phyloP scores from a whole-genome alignment of 37 sponge, comb jelly and placozoan genomes.

The Sycon ciliatum region DNA sequence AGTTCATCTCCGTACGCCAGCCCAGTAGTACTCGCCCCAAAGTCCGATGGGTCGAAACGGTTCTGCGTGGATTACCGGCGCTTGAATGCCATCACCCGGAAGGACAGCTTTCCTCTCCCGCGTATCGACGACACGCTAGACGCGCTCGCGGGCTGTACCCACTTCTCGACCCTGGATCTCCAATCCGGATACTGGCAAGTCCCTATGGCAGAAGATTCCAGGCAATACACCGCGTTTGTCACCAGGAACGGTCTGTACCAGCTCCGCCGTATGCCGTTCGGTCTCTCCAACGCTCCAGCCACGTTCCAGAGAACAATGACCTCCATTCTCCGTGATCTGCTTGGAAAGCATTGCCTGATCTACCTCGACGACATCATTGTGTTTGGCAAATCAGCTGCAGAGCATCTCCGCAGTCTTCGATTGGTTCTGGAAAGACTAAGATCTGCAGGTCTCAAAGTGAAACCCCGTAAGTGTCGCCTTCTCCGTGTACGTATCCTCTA shows the following conservation, averaged over 20 bases:
- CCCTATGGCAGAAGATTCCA: conserved; percentile 17
- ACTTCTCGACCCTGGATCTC: conserved; percentile 37
- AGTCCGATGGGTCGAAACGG: conserved; percentile 39
- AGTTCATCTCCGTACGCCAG: conserved; percentile 47
- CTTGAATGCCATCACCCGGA: conserved; percentile 38
- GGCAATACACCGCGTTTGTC: conserved; percentile 21
- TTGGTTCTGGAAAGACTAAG: neutral
- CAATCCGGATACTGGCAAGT: conserved; percentile 52
- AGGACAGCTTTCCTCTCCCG: conserved; percentile 47
- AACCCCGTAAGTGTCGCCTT: neutral
- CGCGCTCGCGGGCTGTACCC: conserved; percentile 14
- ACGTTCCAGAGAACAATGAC: conserved; percentile 13
- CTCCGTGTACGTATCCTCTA: neutral
- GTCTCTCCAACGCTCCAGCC: conserved; percentile 36
- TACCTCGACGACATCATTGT: neutral
- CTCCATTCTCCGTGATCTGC: neutral
- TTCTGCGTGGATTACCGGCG: conserved; percentile 54
- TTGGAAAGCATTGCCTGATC: neutral
- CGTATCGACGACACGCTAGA: conserved; percentile 39
- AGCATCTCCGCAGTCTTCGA: neutral
- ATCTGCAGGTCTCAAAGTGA: neutral
- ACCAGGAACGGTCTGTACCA: conserved; percentile 28
- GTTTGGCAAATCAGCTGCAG: neutral
- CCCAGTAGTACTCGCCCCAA: conserved; percentile 41
- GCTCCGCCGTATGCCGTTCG: conserved; percentile 38